A percentile compares a stretch with the other conserved stretches of the same genome.
These are phyloP conservation scores for Sapayoa aenigma DNA, from an alignment of 2,113 vertebrate genomes.

Conservation along the genomic window DNA sequence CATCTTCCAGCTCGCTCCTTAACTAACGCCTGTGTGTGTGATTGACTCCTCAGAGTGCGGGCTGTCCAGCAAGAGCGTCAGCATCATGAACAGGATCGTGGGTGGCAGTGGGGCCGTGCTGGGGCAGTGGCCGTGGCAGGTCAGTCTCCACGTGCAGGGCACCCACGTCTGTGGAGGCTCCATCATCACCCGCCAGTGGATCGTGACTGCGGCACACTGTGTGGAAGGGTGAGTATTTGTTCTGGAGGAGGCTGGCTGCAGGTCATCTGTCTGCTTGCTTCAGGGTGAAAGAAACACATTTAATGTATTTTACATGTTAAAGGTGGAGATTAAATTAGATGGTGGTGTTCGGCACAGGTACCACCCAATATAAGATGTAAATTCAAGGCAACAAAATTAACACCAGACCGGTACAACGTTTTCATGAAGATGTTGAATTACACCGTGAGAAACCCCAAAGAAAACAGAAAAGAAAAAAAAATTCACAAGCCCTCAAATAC, in stretches of 20 bases:
- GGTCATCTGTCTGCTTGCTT: neutral
- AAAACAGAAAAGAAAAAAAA: neutral
- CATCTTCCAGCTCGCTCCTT: rapidly evolving
- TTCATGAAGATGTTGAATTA: neutral
- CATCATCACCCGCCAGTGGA: conserved; percentile 83
- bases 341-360: neutral
- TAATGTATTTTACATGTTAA: neutral
- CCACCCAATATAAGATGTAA: neutral
- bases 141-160: conserved; percentile 81
- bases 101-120: conserved; percentile 75
- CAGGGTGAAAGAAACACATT: neutral
- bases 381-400: neutral
- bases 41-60: conserved; percentile 79
- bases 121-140: conserved; percentile 95
- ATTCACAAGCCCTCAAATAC: neutral
- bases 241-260: neutral
- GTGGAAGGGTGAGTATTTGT: conserved; percentile 80
- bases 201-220: conserved; percentile 92
- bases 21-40: neutral
- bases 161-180: conserved; percentile 89
- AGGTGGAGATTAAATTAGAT: neutral
- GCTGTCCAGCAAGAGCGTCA: neutral
- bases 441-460: neutral
- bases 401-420: neutral
- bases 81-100: conserved; percentile 78